phyloP scores from a whole-genome alignment of 2,888 invertebrate genomes.

The Ferrisia virgata region DNA sequence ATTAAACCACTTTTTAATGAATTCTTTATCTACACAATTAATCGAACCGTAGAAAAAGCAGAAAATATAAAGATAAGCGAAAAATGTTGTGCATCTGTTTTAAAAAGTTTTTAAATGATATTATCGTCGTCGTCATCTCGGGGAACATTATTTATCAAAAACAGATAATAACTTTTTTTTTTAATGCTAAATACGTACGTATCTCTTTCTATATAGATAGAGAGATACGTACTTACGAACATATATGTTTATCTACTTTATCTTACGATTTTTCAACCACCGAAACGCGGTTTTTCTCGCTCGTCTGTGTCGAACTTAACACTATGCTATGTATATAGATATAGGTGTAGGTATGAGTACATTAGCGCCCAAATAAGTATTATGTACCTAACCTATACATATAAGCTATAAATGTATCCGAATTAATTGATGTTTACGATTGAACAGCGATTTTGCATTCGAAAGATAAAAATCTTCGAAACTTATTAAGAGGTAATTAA shows the following conservation, averaged over 20 bases:
- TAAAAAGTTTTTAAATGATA: constrained; percentile 8
- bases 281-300: not conserved
- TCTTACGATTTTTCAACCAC: not conserved
- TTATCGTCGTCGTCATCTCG: constrained; percentile 24
- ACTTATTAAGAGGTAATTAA: constrained; percentile 31
- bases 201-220: no score
- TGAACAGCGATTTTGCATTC: not conserved
- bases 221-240: no score
- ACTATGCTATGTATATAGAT: no score
- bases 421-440: constrained; percentile 32
- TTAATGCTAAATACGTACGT: not conserved
- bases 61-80: constrained; percentile 38
- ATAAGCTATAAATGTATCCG: not conserved
- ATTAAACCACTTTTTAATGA: constrained; percentile 22
- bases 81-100: constrained; percentile 33
- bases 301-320: not conserved
- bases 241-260: not conserved
- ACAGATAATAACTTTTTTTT: constrained; percentile 2
- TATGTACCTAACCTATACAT: no score
- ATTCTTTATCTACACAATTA: constrained; percentile 31
- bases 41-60: constrained; percentile 25
- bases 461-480: constrained; percentile 19
- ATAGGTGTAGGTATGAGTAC: no score
- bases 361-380: no score
- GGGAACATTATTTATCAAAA: constrained; percentile 24